Evolutionary conservation across 2,888 invertebrate genomes (phyloP).

Genomic region (Cheiracanthium punctorium): DNA sequence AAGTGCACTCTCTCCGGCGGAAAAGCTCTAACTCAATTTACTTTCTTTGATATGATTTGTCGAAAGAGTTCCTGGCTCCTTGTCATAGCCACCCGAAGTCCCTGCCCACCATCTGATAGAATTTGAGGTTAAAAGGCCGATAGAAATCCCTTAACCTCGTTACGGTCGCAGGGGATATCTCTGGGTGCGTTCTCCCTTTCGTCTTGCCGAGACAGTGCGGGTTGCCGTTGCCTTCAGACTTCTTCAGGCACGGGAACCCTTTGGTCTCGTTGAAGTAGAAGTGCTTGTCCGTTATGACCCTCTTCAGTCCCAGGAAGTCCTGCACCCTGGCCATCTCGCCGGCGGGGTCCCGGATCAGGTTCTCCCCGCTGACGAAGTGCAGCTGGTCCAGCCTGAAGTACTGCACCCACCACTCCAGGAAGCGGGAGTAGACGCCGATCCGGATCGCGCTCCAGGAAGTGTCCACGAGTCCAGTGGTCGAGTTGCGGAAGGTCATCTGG

Average conservation of each 20-base stretch:
- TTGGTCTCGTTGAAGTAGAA: conserved; percentile 77
- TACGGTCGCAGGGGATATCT: conserved; percentile 74
- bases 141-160: conserved; percentile 76
- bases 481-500: conserved; percentile 86
- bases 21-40: conserved; percentile 54
- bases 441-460: conserved; percentile 87
- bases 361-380: conserved; percentile 78
- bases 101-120: conserved; percentile 92
- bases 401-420: conserved; percentile 77
- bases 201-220: conserved; percentile 77
- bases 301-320: conserved; percentile 76
- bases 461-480: conserved; percentile 83
- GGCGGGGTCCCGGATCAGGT: conserved; percentile 77
- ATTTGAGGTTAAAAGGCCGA: conserved; percentile 81
- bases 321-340: conserved; percentile 76
- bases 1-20: conserved; percentile 43
- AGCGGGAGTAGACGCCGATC: conserved; percentile 86
- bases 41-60: conserved; percentile 63
- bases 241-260: conserved; percentile 77
- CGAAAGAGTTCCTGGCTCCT: conserved; percentile 30
- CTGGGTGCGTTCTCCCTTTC: conserved; percentile 77
- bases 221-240: conserved; percentile 73
- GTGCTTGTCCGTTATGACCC: conserved; percentile 74
- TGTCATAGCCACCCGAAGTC: conserved; percentile 90
- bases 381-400: conserved; percentile 77